Evolutionary conservation across 1,140 invertebrate genomes (phyloP).

Genomic region (Bombus affinis): DNA sequence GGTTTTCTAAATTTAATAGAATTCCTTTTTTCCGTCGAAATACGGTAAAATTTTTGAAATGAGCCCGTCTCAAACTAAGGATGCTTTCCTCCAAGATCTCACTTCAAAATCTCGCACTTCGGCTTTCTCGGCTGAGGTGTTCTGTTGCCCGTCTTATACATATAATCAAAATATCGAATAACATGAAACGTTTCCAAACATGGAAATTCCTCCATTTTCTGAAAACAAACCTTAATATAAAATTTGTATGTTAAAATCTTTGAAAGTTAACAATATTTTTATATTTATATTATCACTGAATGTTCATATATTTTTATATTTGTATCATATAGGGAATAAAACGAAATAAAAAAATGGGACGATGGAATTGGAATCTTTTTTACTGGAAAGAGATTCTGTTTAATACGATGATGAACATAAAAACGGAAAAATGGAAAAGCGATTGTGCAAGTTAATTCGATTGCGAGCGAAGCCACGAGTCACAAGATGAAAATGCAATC

Average conservation of each 20-base stretch:
- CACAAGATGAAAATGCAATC: neutral
- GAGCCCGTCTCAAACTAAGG: neutral
- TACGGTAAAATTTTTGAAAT: neutral
- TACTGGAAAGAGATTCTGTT: neutral
- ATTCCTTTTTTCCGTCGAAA: neutral
- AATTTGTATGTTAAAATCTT: neutral
- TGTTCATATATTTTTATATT: neutral
- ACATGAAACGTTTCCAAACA: neutral
- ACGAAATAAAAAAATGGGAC: neutral
- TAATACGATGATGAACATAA: no score
- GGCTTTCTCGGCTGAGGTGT: neutral
- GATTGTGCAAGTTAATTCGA: neutral
- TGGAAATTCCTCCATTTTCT: neutral
- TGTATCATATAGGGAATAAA: neutral
- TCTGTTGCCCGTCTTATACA: neutral
- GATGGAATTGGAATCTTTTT: neutral
- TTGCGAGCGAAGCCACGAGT: neutral
- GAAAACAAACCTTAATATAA: neutral
- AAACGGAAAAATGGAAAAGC: neutral
- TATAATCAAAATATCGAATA: conserved; percentile 29
- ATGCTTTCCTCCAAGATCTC: neutral
- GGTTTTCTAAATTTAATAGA: neutral
- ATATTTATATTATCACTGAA: neutral
- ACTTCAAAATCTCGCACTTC: neutral
- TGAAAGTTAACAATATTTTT: neutral